Evolutionary conservation across 2,113 vertebrate species (phyloP).

Genomic region (Chamaetylas fuelleborni): DNA sequence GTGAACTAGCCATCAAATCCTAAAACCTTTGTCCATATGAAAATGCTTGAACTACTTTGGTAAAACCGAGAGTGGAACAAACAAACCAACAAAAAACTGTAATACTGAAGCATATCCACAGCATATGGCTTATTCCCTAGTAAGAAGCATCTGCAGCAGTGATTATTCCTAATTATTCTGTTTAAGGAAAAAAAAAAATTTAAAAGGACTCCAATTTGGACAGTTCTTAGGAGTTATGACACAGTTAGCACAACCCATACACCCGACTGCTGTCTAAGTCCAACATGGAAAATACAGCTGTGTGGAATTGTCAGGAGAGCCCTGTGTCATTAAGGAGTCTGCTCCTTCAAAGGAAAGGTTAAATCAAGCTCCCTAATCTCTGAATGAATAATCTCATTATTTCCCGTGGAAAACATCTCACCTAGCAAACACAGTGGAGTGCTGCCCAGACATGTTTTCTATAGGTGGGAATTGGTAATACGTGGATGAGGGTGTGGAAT

Average conservation of each 20-base stretch:
- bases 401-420: conserved; percentile 39
- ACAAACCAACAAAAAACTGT: background rate
- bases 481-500: background rate
- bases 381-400: conserved; percentile 44
- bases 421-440: background rate
- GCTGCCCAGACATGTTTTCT: conserved; percentile 36
- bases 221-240: background rate
- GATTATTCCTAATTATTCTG: background rate
- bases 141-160: background rate
- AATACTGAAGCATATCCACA: background rate
- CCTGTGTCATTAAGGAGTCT: background rate
- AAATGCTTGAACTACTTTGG: background rate
- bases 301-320: background rate
- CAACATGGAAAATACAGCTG: background rate
- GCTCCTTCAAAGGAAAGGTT: conserved; percentile 9
- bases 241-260: background rate
- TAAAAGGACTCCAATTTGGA: background rate
- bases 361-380: conserved; percentile 27
- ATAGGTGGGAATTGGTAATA: conserved; percentile 11
- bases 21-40: background rate
- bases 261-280: background rate
- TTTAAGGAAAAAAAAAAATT: background rate
- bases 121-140: background rate
- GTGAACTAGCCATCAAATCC: background rate
- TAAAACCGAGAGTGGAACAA: background rate